Evolutionary conservation across 2,797 vertebrate species (phyloP), one percentile per base, ranked within the genome.

Genomic region (Molossus alvarezi): DNA sequence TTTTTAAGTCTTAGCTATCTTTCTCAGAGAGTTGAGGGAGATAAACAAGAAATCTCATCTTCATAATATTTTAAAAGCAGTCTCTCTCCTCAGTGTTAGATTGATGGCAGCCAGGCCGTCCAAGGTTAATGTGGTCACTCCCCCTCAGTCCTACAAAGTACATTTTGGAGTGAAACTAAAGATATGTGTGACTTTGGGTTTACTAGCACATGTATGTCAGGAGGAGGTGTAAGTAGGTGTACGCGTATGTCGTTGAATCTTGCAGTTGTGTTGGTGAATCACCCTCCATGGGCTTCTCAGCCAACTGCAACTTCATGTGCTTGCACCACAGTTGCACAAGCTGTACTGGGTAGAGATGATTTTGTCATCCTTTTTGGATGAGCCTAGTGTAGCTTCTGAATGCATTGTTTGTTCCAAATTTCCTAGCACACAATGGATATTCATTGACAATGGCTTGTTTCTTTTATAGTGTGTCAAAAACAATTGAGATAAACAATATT

Each of bases 381-480:
- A 97, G 76, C 27, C 77, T 86, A 73, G 8, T 58, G 8, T 33
- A 97, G 15, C 37, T 71, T 90, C 84, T 96, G 96, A 97, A 97
- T n/a, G 25, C 57, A 33, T 21, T 82, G 80, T 51, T 23, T 95
- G 92, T 97, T 96, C 93, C 96, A 33, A n/a, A 10, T 90, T 89
- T 53, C 67, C 90, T 72, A 81, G 85, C 89, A 96, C 75, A 96
- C 29, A 41, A 95, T 97, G 85, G 97, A 85, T 51, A 69, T 57
- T 95, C 89, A 87, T 83, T 95, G 95, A 96, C 96, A 98, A 94
- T 96, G 95, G 12, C 93, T 88, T 97, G 53, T 96, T 90, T 96
- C n/a, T 97, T 97, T 96, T 93, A 72, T 67, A 96, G 97, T 94
- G 88, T 98, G 82, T 96, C 55, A 88, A 96, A 94, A 98, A 76